A percentile compares a stretch with the other conserved stretches of the same genome.
Evolutionary conservation across 2,797 vertebrate genomes (phyloP).

Genomic region (Amazona finschi): DNA sequence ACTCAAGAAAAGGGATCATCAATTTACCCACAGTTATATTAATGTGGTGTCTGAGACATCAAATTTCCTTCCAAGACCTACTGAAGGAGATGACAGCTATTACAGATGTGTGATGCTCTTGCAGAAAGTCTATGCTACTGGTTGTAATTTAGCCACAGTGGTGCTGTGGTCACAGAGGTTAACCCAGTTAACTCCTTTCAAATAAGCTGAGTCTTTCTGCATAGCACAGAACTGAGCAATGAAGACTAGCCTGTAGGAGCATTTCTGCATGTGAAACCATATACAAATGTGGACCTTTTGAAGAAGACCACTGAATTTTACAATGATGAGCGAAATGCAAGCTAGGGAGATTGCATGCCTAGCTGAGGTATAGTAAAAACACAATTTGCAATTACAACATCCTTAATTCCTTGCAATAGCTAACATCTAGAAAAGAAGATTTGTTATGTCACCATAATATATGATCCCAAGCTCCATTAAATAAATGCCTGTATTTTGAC

Average conservation of each 20-base stretch:
- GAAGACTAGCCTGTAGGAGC: not conserved
- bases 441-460: not conserved
- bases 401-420: not conserved
- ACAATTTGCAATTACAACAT: not conserved
- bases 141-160: constrained; percentile 34
- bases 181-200: constrained; percentile 51
- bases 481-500: not conserved
- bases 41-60: constrained; percentile 13
- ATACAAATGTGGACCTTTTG: not conserved
- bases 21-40: not conserved
- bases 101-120: constrained; percentile 7
- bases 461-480: not conserved
- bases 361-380: not conserved
- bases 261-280: not conserved
- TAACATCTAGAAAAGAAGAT: not conserved
- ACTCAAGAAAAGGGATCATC: constrained; percentile 12
- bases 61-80: not conserved
- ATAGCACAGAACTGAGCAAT: not conserved
- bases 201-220: constrained; percentile 34
- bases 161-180: constrained; percentile 53
- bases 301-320: not conserved
- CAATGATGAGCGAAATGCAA: not conserved
- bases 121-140: constrained; percentile 18
- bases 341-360: not conserved
- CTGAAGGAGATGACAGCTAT: constrained; percentile 40